Conservation (phyloP, 2,113 vertebrate species). For the Progne subis region DNA sequence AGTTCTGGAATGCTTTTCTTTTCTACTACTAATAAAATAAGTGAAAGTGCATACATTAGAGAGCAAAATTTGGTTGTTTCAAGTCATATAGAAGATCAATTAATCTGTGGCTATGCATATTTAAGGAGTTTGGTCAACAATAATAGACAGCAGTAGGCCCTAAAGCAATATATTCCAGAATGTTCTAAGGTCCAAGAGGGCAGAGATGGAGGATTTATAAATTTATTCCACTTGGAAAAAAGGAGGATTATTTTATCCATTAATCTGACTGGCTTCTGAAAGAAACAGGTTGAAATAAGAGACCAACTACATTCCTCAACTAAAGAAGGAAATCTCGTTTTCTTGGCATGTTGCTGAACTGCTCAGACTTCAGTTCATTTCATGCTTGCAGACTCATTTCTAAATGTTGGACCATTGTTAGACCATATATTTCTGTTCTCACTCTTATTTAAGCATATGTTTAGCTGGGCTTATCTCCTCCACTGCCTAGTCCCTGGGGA, state of each 20-base stretch:
- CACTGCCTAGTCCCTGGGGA: neutral
- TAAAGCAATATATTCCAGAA: neutral
- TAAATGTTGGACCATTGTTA: neutral
- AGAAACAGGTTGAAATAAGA: neutral
- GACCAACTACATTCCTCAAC: neutral
- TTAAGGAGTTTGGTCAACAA: neutral
- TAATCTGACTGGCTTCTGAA: neutral
- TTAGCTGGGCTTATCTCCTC: neutral
- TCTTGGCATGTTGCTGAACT: neutral
- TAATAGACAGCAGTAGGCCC: neutral
- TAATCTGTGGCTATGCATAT: neutral
- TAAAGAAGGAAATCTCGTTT: neutral
- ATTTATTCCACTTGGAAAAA: neutral
- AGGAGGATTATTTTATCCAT: neutral
- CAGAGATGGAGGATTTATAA: neutral
- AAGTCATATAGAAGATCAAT: neutral
- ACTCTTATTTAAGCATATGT: neutral
- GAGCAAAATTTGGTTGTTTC: neutral
- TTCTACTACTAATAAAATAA: neutral
- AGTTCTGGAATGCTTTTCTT: neutral
- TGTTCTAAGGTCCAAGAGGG: neutral
- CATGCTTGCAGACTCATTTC: neutral
- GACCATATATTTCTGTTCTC: neutral
- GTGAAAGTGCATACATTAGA: neutral
- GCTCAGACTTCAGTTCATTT: neutral